These are phyloP conservation scores for Caenorhabditis tropicalis DNA, from an alignment of 1,140 invertebrate species.

Conservation along the genomic window DNA sequence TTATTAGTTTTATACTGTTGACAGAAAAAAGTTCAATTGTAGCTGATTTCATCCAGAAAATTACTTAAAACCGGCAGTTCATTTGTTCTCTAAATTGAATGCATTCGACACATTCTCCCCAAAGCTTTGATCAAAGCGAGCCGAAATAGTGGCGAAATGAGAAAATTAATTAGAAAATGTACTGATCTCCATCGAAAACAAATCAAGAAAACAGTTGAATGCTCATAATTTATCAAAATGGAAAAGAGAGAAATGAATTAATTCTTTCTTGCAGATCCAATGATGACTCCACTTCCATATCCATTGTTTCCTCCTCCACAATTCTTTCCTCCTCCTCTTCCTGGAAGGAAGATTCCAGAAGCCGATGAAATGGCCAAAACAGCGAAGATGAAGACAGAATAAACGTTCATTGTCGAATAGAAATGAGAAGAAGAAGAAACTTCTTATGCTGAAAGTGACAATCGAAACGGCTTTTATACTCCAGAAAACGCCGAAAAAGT, in stretches of 20 bases:
- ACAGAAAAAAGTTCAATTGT: too few relatives aligned
- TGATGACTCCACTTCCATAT: constrained; percentile 15
- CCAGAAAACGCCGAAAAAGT: background rate
- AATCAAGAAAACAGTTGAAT: background rate
- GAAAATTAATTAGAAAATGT: too few relatives aligned
- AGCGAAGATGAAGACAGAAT: constrained; percentile 1
- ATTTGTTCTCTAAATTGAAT: too few relatives aligned
- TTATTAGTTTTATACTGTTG: too few relatives aligned
- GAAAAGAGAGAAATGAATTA: background rate
- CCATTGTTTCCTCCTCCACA: background rate
- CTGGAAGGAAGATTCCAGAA: background rate
- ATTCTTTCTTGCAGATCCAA: background rate
- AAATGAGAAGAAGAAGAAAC: background rate
- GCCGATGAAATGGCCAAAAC: constrained; percentile 19
- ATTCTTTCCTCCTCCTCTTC: background rate
- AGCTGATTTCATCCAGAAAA: too few relatives aligned
- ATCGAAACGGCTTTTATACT: background rate
- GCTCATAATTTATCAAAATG: background rate
- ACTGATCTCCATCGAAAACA: too few relatives aligned
- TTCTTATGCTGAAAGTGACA: background rate
- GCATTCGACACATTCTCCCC: too few relatives aligned
- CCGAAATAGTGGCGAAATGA: too few relatives aligned
- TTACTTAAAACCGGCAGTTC: too few relatives aligned
- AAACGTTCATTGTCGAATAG: constrained; percentile 1
- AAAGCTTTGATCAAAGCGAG: too few relatives aligned